Evolutionary conservation across 2,113 vertebrate species (phyloP), one percentile per base, ranked within the genome.

Genomic region (Eolophus roseicapilla): DNA sequence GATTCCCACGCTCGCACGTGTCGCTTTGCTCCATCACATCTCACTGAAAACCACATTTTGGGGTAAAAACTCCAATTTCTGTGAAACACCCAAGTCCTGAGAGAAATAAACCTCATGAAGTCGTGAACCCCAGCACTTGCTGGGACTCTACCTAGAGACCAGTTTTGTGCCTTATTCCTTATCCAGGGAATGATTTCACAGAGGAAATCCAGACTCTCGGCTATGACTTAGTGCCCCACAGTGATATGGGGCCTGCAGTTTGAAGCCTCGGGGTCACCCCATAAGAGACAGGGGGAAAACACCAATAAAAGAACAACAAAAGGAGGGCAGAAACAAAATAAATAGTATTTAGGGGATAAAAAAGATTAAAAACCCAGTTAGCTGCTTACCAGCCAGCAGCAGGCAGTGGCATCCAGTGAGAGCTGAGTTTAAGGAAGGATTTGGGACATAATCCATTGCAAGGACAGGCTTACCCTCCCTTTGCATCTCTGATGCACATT

Each of bases 1-100:
- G 4, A 11, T 49, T 55, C 53, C 70, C 39, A 33, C 11, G 2
- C 78, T 23, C 15, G 27, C 63, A 92, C 0, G 0, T 3, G 37
- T 17, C 50, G 2, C 47, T 93, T 65, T 52, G 52, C 29, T 88
- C 49, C 67, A 65, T 5, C 1, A 3, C 12, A 3, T 64, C 41
- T 78, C 28, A 62, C n/a, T 18, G 25, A 90, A 88, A 52, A 17
- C 5, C 1, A 1, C 0, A 0, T 43, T 78, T n/a, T 52, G 60
- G 88, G 37, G 37, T 25, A 43, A 76, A 88, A 87, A 75, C 29
- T 39, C 46, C 31, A 0, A 18, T 77, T 92, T 80, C 64, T 39
- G 28, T 3, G 3, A 37, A 93, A 91, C 8, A 35, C 13, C 14
- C 0, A 3, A 77, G 11, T 31, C 41, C 19, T 6, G 17, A 55